A percentile compares a stretch with the other conserved stretches of the same genome.
Conservation (phyloP, 2,888 invertebrate genomes). For the Blomia tropicalis region DNA sequence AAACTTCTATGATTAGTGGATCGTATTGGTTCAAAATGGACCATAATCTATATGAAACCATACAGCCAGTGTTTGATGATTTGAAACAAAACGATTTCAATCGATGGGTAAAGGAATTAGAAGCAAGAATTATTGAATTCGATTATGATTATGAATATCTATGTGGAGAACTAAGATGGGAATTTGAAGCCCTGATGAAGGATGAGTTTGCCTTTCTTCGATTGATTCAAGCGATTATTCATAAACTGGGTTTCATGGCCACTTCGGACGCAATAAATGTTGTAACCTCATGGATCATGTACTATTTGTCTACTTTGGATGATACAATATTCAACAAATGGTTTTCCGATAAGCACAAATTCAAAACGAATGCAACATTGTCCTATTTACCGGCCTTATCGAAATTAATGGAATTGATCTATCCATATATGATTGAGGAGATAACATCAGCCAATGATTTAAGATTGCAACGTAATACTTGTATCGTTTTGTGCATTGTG, state of each 20-base stretch:
- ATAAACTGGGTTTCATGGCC: neutral
- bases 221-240: neutral
- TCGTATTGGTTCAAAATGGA: conserved; percentile 5
- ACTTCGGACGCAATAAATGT: neutral
- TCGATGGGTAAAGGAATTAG: conserved; percentile 6
- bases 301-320: conserved; percentile 2
- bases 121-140: neutral
- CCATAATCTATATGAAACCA: neutral
- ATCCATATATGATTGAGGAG: neutral
- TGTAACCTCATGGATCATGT: neutral
- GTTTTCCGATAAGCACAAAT: neutral
- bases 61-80: neutral
- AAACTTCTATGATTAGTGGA: neutral
- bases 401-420: neutral
- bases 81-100: neutral
- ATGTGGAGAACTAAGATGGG: conserved; percentile 2
- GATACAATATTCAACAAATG: neutral
- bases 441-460: neutral
- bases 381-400: neutral
- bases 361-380: neutral
- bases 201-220: conserved; percentile 1
- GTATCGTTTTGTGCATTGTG: neutral
- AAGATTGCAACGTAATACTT: neutral
- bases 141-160: conserved; percentile 2
- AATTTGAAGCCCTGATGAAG: conserved; percentile 8